Base-by-base conservation (phyloP, 2,113 vertebrate genomes). In the Poeciliopsis turrubarensis region DNA sequence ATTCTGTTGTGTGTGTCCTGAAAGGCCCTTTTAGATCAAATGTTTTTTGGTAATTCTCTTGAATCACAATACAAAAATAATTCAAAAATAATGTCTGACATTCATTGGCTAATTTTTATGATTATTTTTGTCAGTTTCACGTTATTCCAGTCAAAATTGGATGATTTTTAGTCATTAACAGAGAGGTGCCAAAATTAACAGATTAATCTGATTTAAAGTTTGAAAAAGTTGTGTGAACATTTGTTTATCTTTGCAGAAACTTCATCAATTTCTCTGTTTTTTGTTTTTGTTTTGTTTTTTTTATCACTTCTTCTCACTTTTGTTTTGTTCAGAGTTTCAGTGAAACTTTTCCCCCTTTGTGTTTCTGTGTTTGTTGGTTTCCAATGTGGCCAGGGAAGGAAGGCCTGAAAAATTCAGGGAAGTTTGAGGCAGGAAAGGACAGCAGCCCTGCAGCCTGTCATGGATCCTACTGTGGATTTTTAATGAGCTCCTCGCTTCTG, bases 331-430 rank as follows among this genome's bases (percentile, higher is more conserved):
- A 68, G 54, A 85, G 61, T 77, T 84, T 83, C 83, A 87, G 85
- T 57, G 19, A 68, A 29, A 44, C 30, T 31, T 69, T 75, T 68
- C 14, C 54, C 6, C 54, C 6, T 47, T 25, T 31, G 26, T 37
- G 15, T 37, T 25, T 60, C 32, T 73, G 83, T 57, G 41, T 84
- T 68, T 57, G 44, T 25, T 27, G 30, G 19, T 30, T 70, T 57
- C 30, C 30, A 64, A 39, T 7, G 3, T 76, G 73, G 82, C 73
- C 68, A 34, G 72, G 60, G 31, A 29, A 31, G 12, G 65, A 29
- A 31, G 12, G 65, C 70, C 77, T 82, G 75, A 87, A 89, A 89
- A 1, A 85, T 89, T 87, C 76, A 78, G 77, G 63, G 82, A 32
- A 6, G 44, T 31, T 72, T 11, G 5, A 34, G 73, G 82, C 73